Percentiles rank a stretch among this genome's conserved stretches.
These are phyloP conservation scores for Drosophila niveifrons DNA, from an alignment of 2,888 invertebrate species.

Conservation along the genomic window DNA sequence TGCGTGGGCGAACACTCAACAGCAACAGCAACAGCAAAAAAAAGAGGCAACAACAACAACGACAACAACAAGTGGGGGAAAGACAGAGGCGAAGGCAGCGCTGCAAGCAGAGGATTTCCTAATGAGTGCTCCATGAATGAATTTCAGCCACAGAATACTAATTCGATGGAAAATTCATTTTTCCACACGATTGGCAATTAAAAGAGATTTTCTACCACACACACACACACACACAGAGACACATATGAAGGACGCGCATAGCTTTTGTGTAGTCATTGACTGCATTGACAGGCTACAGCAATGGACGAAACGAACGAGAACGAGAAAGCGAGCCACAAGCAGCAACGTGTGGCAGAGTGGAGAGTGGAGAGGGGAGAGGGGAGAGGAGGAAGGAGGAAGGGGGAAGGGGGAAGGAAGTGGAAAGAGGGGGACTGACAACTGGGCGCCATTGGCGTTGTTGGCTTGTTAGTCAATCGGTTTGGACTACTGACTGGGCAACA, in stretches of 20 bases:
- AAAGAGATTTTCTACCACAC: constrained; percentile 81
- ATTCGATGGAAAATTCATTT: constrained; percentile 85
- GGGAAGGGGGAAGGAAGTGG: background rate
- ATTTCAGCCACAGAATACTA: constrained; percentile 85
- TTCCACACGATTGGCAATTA: constrained; percentile 85
- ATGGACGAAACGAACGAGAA: constrained; percentile 23
- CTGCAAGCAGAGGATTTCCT: constrained; percentile 77
- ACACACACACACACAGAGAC: constrained; percentile 49
- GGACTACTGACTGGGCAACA: constrained; percentile 37
- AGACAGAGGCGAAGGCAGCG: constrained; percentile 33
- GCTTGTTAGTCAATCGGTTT: constrained; percentile 60
- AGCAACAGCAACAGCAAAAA: constrained; percentile 19
- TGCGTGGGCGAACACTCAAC: constrained; percentile 45
- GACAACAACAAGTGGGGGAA: constrained; percentile 8
- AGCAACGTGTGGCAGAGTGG: too few species aligned
- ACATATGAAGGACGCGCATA: constrained; percentile 53
- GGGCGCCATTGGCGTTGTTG: constrained; percentile 35
- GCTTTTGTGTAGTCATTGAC: constrained; percentile 76
- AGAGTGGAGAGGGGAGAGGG: background rate
- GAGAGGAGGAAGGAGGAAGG: background rate
- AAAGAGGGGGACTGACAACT: background rate
- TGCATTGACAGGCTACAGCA: constrained; percentile 72
- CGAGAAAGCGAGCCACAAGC: constrained; percentile 1
- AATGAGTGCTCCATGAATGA: constrained; percentile 85
- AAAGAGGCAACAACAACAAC: constrained; percentile 19